These are phyloP conservation scores for Nomada hirtipes DNA, from an alignment of 2,888 invertebrate genomes.

Conservation along the genomic window DNA sequence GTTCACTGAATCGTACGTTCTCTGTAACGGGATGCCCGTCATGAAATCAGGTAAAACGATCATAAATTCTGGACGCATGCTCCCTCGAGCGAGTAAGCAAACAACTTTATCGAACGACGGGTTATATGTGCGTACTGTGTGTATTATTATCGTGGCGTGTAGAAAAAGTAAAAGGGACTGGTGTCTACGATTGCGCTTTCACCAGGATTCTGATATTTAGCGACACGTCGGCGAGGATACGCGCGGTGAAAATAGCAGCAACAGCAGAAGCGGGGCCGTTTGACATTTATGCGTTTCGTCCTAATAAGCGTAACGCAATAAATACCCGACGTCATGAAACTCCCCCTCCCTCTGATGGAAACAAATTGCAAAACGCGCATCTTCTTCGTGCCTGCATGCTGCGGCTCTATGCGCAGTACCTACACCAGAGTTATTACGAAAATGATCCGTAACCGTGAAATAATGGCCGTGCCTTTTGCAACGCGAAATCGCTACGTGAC, in stretches of 20 bases:
- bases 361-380: constrained; percentile 34
- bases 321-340: constrained; percentile 28
- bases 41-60: constrained; percentile 32
- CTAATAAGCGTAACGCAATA: constrained; percentile 58
- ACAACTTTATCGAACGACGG: constrained; percentile 29
- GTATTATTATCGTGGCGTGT: constrained; percentile 19
- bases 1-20: background rate
- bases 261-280: background rate
- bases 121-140: constrained; percentile 16
- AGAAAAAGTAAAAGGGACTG: constrained; percentile 54
- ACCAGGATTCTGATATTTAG: constrained; percentile 38
- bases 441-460: constrained; percentile 28
- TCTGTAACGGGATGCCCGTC: background rate
- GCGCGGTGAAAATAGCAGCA: constrained; percentile 48
- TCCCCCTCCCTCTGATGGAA: background rate
- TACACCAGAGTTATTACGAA: constrained; percentile 13
- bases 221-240: constrained; percentile 28
- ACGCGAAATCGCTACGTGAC: background rate
- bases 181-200: constrained; percentile 48
- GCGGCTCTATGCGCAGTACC: background rate
- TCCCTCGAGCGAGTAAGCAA: constrained; percentile 6
- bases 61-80: constrained; percentile 13
- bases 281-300: constrained; percentile 61
- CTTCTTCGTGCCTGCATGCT: background rate
- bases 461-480: constrained; percentile 2